Base-by-base conservation (phyloP, 2,888 invertebrate genomes). In the Masnerella sp. region DNA sequence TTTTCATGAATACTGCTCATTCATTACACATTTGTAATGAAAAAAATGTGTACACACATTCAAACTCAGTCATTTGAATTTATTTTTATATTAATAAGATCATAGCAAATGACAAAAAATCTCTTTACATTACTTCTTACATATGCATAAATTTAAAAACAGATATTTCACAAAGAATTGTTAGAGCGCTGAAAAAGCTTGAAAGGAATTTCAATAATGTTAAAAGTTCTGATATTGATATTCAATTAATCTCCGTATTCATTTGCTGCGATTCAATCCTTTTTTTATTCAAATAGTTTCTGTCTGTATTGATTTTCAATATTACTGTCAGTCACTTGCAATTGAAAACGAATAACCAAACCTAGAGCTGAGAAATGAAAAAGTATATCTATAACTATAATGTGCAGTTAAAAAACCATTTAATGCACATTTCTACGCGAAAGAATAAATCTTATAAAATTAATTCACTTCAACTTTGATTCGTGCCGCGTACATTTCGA, bases 401-500 rank as follows among this genome's bases (percentile, higher is more conserved):
- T n/a, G 1, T 38, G 38, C 15, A 3, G 14, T 38, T 4, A 38
- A 5, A n/a, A n/a, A 7, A 9, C 2, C 22, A 43, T 43, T 43
- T 22, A 38, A 17, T 43, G 7, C n/a, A 8, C 11, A 2, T 38
- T 38, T 5, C 25, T 25, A 8, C 25, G 25, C 25, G 11, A 17
- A 51, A 49, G 51, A 34, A 49, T 5, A 25, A 36, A 70, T n/a
- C 42, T 34, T 36, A 30, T 45, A 32, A 54, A 47, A 69, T 62
- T 62, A 49, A 70, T 42, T 34, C 42, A 1, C 40, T 43, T 52
- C 58, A 12, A 71, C 64, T 65, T 42, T n/a, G 42, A 71, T 71
- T 59, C 51, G 51, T 30, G 38, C 14, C 62, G 43, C 47, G 54
- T 14, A 15, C 20, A 15, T 54, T 9, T 32, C 22, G 20, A 18